Evolutionary conservation across 1,140 invertebrate species (phyloP), one percentile per base, ranked within the genome.

Genomic region (Drosophila setifemur): DNA sequence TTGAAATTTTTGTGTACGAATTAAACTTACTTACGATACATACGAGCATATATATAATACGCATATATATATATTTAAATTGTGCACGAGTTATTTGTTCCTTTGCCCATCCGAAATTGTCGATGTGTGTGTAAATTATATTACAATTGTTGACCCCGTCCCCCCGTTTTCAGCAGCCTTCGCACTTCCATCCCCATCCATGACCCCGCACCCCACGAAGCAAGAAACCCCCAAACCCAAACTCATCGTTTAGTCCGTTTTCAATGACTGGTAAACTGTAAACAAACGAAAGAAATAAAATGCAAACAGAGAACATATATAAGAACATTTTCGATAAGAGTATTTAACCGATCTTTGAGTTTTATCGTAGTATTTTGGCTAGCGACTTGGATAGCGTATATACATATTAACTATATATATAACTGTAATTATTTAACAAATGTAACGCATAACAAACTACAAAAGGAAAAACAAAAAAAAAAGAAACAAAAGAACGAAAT

Each of bases 361-460:
- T 71, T 55, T 44, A 44, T 68, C 26, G 40, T 63, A 72, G 57
- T 68, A 78, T 61, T 61, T 78, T 82, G 52, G 63, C 70, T 61
- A 77, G 73, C 54, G 61, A 67, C 57, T 75, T 66, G 53, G 40
- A 82, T 75, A 68, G 40, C 52, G 42, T 43, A 70, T 48, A 64
- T 39, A 69, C 42, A 69, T 69, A 70, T 50, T 55, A 55, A 55
- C 28, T 66, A 66, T 21, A 39, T 67, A 53, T 63, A 53, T 67
- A 49, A 60, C 26, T 81, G 55, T 69, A 83, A 69, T 77, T 77
- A 77, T 67, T 66, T 77, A 71, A 69, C 70, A 53, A 85, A 63
- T 77, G 45, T 68, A 77, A 49, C 35, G 42, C 55, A 63, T 57
- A 61, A 50, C 53, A 39, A 49, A 52, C 42, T 54, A 61, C 28